A percentile compares a stretch with the other conserved stretches of the same genome.
Conservation (phyloP, 2,113 vertebrate genomes). For the Spheniscus mendiculus region DNA sequence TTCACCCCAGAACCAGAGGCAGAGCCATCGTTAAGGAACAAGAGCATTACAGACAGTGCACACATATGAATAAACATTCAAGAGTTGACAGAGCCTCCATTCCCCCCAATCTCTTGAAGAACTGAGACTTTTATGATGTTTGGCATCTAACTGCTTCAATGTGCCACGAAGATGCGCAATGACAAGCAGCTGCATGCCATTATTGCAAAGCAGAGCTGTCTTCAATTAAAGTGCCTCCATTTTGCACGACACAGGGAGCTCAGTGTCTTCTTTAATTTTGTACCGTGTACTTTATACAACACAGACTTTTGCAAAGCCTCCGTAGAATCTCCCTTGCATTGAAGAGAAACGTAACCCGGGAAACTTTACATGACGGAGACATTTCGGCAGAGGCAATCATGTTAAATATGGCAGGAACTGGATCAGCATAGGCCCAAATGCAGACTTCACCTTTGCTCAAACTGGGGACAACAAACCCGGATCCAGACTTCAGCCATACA, state of each 20-base stretch:
- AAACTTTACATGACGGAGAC: rapidly evolving
- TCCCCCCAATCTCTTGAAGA: not conserved
- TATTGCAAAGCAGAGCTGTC: not conserved
- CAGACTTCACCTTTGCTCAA: not conserved
- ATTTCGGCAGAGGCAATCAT: rapidly evolving
- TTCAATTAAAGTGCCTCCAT: not conserved
- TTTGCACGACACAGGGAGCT: rapidly evolving
- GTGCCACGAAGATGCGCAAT: not conserved
- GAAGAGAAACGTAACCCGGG: not conserved
- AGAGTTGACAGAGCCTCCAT: not conserved
- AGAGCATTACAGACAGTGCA: not conserved
- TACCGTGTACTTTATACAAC: rapidly evolving
- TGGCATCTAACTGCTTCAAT: not conserved
- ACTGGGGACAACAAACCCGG: not conserved
- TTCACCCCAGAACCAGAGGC: not conserved
- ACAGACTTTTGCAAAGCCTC: not conserved
- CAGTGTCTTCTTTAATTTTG: not conserved
- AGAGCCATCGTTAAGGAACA: not conserved
- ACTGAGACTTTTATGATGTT: not conserved
- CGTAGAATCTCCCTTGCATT: not conserved
- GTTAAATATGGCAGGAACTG: not conserved
- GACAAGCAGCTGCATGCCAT: not conserved
- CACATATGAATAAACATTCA: not conserved
- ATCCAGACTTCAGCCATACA: not conserved
- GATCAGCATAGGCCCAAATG: rapidly evolving